Base-by-base conservation (phyloP, 2,113 vertebrate genomes). In the Pluvialis apricaria region DNA sequence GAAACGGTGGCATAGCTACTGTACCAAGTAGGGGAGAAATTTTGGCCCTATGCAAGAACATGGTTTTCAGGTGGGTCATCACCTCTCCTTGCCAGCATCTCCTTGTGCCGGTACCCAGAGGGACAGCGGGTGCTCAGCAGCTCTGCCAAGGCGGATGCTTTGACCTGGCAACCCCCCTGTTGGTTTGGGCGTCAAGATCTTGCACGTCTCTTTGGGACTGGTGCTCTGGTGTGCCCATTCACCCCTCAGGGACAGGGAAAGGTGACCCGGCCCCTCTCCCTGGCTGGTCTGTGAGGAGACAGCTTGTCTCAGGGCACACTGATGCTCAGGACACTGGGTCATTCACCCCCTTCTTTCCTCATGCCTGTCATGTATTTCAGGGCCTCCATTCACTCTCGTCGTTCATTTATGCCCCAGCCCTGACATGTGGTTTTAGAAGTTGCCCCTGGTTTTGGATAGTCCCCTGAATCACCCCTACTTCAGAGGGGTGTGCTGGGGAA, bases 131-230 rank as follows among this genome's bases (percentile, higher is more conserved):
- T 45, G 10, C 69, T 86, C 15, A 15, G 54, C 44, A 81, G 49
- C 32, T 17, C 55, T 47, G 80, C 40, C 17, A 40, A 86, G 32
- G n/a, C 10, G 0, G 2, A 16, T 13, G 10, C 21, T 84, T 78
- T 94, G 44, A 62, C 11, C 21, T 47, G 38, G 34, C 29, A 38
- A 25, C 25, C 15, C 11, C 8, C 3, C 1, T 5, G 4, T 16
- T 0, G 0, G 11, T 91, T 68, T 87, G 24, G 26, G 60, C 78
- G 36, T 40, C 58, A 68, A 68, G 34, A 32, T 32, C 31, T 78
- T 36, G 25, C 76, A 66, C 7, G 2, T 4, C 14, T 32, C 13
- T 66, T 89, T 75, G 68, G 45, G 38, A 84, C 21, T 0, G 0
- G 21, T 62, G 17, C 40, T 60, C 36, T 87, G 61, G 10, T 4